Base-by-base conservation (phyloP, 2,888 invertebrate species). In the Cephus rjabovi region DNA sequence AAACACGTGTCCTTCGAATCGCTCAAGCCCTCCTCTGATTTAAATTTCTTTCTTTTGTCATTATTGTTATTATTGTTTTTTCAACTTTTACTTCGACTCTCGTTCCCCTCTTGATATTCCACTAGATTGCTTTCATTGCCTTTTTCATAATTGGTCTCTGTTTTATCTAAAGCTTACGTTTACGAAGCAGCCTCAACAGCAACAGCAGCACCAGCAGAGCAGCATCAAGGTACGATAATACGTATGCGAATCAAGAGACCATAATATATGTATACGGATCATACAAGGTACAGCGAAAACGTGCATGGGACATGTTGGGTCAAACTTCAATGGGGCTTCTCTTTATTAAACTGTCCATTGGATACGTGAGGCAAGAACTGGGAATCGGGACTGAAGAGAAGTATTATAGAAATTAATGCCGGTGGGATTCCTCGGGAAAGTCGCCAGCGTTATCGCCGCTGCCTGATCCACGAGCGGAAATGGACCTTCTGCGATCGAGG, bases 251-350 rank as follows among this genome's bases (percentile, higher is more conserved):
- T 70, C 56, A 77, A 79, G 79, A 80, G 81, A 80, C 37, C 75
- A 81, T 81, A 80, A 82, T 75, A 15, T 78, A 76, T 79, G 75
- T 75, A 80, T 88, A 89, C 87, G 88, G 83, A 82, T 88, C 86
- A 89, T 88, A 90, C 88, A 85, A 87, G 87, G 87, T 88, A 90
- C 89, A 91, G 89, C 88, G 88, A 90, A 6, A 40, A 86, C 91
- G 91, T 91, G 91, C 91, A 91, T 87, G 87, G 89, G n/a, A 34
- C 34, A 34, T 74, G 6, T 40, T 40, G 40, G 40, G 35, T 12
- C 35, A 12, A 12, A 12, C 3, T 35, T 40, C 6, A 40, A 40
- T 40, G 15, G 40, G 40, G 40, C 40, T 40, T 40, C 40, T 40
- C 40, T 40, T 40, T 40, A 40, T 40, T 40, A 0, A 40, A 15